Evolutionary conservation across 2,888 invertebrate genomes (phyloP), one percentile per base, ranked within the genome.

Genomic region (Pomacea canaliculata): DNA sequence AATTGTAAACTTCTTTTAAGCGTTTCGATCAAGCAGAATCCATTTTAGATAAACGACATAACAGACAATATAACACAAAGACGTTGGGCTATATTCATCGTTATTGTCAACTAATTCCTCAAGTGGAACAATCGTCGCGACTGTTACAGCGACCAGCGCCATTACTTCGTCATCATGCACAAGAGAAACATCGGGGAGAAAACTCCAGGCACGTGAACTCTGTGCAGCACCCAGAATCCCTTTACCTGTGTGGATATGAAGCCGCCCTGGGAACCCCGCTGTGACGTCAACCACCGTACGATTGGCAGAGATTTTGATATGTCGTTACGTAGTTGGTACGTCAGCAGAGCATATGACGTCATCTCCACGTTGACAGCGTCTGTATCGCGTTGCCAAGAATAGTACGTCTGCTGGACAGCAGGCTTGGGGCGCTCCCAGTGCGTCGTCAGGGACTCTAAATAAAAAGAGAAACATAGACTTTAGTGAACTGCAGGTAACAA

Each of bases 171-270:
- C 37, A 5, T 37, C 37, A 5, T 37, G 37, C 37, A 5, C 5
- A 37, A 37, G 37, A 37, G 37, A 37, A 37, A 37, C 37, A 37
- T 0, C 3, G 37, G 37, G 5, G 37, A 37, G 4, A 37, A 37
- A 37, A 37, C 5, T 37, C 37, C 37, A 37, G 37, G 37, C 1
- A 37, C 4, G 37, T 5, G 37, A 37, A 5, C 37, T 3, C 37
- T 37, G 37, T 37, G 23, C 23, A 23, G 23, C 23, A 23, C 23
- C 23, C 23, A 23, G 23, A 23, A 23, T 23, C 23, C 23, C 23
- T 23, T 37, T 7, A 90, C 91, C 88, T 91, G 91, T 65, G 91
- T 91, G 18, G 90, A 90, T 48, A 85, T 77, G 80, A 90, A 91
- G 19, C 90, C 89, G 8, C 91, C 91, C 60, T 86, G 82, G 8